These are phyloP conservation scores for Troglohyphantes excavatus DNA, from an alignment of 2,888 invertebrate genomes.

Conservation along the genomic window DNA sequence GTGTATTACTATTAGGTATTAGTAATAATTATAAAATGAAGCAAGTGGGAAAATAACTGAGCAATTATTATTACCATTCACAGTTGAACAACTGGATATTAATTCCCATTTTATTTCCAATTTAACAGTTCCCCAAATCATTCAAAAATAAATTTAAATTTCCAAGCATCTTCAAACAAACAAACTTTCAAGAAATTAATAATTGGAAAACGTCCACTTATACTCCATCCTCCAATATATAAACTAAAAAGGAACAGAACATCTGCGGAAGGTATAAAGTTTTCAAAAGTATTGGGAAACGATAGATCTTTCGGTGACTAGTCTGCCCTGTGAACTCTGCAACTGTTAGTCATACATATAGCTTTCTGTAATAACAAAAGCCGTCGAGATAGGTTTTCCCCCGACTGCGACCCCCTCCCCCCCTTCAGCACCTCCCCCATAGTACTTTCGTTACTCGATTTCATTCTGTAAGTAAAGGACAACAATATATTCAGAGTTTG, in stretches of 20 bases:
- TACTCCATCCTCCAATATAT: not conserved
- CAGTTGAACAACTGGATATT: no score
- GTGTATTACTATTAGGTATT: no score
- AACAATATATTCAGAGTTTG: conserved; percentile 15
- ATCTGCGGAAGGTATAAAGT: conserved; percentile 40
- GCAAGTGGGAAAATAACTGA: no score
- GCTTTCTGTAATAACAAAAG: conserved; percentile 53
- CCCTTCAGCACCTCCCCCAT: not conserved
- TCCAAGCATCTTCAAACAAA: not conserved
- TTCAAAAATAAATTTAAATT: not conserved
- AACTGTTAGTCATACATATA: conserved; percentile 56
- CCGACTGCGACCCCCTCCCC: not conserved
- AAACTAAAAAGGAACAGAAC: not conserved
- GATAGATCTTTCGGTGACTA: conserved; percentile 54
- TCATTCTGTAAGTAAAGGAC: not conserved
- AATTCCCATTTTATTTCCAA: not conserved
- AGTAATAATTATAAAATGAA: no score
- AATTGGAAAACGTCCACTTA: not conserved
- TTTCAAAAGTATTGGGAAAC: conserved; percentile 71
- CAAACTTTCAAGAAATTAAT: not conserved
- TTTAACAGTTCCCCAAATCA: not conserved
- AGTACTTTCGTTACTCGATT: not conserved
- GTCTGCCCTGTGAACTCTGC: conserved; percentile 56
- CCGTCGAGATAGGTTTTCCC: not conserved
- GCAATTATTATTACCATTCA: no score